Conservation (phyloP, 2,797 vertebrate species). For the Gallinago solitaria region DNA sequence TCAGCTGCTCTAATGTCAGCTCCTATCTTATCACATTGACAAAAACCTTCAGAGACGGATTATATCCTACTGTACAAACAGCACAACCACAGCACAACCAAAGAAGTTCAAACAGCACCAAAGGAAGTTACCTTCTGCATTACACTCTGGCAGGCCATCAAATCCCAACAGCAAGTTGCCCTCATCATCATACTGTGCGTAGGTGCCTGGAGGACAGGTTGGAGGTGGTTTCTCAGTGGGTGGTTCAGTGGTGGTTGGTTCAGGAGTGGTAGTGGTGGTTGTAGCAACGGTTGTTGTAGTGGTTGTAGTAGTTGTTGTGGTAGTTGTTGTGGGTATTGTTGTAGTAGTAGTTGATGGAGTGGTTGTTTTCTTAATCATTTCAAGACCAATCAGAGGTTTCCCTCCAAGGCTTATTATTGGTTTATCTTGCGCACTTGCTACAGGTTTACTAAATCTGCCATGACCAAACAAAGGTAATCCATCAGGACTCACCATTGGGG, state of each 20-base stretch:
- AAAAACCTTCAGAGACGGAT: not conserved
- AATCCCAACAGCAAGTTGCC: conserved; percentile 83
- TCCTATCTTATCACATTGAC: not conserved
- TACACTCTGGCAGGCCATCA: conserved; percentile 87
- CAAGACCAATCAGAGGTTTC: conserved; percentile 91
- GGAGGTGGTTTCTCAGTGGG: conserved; percentile 79
- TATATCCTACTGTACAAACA: not conserved
- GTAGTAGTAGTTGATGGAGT: conserved; percentile 77
- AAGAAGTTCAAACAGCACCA: not conserved
- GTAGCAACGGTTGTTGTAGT: conserved; percentile 73
- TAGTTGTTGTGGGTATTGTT: conserved; percentile 54
- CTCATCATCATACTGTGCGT: conserved; percentile 81
- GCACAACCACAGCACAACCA: not conserved
- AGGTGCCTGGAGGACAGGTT: conserved; percentile 91
- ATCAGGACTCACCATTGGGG: conserved; percentile 90
- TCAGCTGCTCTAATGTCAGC: not conserved
- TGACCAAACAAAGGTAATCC: conserved; percentile 94
- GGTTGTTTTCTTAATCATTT: conserved; percentile 81
- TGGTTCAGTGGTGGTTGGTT: conserved; percentile 82
- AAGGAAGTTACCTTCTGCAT: conserved; percentile 85
- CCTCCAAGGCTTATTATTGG: conserved; percentile 91
- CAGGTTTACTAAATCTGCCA: conserved; percentile 88
- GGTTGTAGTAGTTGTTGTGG: conserved; percentile 71
- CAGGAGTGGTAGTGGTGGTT: conserved; percentile 68
- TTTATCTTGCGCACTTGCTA: conserved; percentile 92